Percentiles rank a stretch among this genome's conserved stretches.
Evolutionary conservation across 1,140 invertebrate genomes (phyloP).

Genomic region (Brachionus plicatilis): DNA sequence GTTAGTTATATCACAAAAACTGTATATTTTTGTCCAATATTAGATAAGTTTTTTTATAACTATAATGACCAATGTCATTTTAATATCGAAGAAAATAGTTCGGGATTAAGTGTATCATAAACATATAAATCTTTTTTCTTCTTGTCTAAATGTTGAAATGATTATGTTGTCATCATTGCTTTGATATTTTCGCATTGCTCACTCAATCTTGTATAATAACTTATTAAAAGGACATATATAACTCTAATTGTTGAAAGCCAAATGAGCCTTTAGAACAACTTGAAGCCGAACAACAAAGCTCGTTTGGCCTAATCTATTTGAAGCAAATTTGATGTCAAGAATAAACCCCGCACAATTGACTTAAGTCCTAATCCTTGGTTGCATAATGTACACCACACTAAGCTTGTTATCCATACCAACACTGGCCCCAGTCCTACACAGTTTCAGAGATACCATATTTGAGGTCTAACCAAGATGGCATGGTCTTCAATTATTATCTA

Average conservation of each 20-base stretch:
- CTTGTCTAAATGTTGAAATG: constrained; percentile 24
- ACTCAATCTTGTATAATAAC: constrained; percentile 14
- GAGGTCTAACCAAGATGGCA: neutral
- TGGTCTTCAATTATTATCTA: neutral
- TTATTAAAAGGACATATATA: constrained; percentile 5
- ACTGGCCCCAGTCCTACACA: neutral
- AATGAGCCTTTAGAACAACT: neutral
- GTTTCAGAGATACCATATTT: neutral
- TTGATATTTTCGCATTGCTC: neutral
- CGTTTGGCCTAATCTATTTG: neutral
- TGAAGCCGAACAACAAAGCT: neutral
- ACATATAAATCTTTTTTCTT: constrained; percentile 17
- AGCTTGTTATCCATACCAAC: neutral
- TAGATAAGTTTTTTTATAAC: neutral
- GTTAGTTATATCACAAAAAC: constrained; percentile 9
- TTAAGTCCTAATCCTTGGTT: neutral
- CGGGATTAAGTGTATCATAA: constrained; percentile 34
- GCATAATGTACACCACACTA: neutral
- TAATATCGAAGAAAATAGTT: neutral
- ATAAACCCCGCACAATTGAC: neutral
- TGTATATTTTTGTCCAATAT: constrained; percentile 14
- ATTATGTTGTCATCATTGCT: constrained; percentile 21
- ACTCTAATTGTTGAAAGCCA: neutral
- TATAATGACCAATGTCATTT: constrained; percentile 24
- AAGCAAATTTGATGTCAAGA: neutral